Base-by-base conservation (phyloP, 2,797 vertebrate genomes). In the Sebastolobus alascanus region DNA sequence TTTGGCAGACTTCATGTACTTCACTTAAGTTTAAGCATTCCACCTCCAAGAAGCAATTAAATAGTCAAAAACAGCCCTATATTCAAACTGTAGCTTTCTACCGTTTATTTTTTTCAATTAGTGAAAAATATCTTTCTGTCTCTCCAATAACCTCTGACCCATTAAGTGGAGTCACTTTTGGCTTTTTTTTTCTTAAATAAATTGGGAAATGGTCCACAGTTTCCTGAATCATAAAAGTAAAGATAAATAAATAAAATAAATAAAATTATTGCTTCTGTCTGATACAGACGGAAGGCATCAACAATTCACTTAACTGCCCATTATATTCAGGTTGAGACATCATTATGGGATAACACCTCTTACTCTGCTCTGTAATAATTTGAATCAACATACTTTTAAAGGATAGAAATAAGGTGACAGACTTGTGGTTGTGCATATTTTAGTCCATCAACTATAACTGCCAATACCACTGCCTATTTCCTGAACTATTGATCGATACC, bases 31-130 rank as follows among this genome's bases (percentile, higher is more conserved):
- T 79, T 55, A 78, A 60, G n/a, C 69, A 38, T 27, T 35, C 50
- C 66, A 33, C 84, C 87, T 68, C 83, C 78, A 65, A 83, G 84
- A 80, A 75, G 58, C 60, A 73, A 83, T 79, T 75, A 89, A 83
- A 80, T 73, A 35, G 64, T 69, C 75, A 75, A 78, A 76, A 79
- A 84, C 84, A 82, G 40, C 58, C 50, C 20, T 25, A 12, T n/a
- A 63, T 55, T 46, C 1, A 22, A 56, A 68, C 46, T 73, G 63
- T 46, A 52, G 60, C 46, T 82, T 70, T 68, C 54, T 54, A 81
- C 84, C 25, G 8, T 59, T 75, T 66, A 18, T 46, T 43, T 10
- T 12, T 67, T 70, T 60, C 12, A 38, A 74, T 74, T 54, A 68
- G 56, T 79, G 35, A 75, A 87, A 74, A 87, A 46, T 50, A 83